phyloP scores from a whole-genome alignment of 2,113 vertebrate species.

The Nyctereutes procyonoides region DNA sequence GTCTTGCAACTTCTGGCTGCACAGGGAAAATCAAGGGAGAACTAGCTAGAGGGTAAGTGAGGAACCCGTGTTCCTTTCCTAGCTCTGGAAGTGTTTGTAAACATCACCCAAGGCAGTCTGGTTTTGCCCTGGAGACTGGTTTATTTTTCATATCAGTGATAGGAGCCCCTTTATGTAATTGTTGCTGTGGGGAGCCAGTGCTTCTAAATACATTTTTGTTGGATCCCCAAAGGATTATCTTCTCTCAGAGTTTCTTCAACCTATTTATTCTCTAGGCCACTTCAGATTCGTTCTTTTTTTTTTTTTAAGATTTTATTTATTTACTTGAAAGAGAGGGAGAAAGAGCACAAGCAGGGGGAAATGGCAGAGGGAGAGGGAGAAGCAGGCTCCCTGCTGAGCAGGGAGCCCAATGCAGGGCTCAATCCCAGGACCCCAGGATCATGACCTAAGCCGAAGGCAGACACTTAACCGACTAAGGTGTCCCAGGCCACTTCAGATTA shows the following conservation, averaged over 20 bases:
- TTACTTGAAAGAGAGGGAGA: too few relatives aligned
- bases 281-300: neutral
- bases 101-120: neutral
- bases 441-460: too few relatives aligned
- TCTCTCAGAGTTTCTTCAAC: neutral
- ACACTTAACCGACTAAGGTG: too few relatives aligned
- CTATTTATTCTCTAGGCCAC: slow-evolving; percentile 8
- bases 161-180: slow-evolving; percentile 5
- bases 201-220: neutral
- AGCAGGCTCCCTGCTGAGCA: too few relatives aligned
- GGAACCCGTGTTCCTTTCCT: neutral
- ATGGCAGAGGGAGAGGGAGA: too few relatives aligned
- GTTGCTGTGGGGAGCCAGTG: neutral
- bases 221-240: neutral
- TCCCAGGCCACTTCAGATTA: neutral
- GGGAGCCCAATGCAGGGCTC: too few relatives aligned
- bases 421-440: too few relatives aligned
- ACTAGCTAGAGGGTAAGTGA: neutral
- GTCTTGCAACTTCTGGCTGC: neutral
- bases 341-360: too few relatives aligned
- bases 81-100: neutral
- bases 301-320: too few relatives aligned
- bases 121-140: neutral
- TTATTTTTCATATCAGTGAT: neutral
- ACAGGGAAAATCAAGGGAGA: neutral